Conservation (phyloP, 92 coral and sea anemone genomes). For the Epizoanthus fatuus region DNA sequence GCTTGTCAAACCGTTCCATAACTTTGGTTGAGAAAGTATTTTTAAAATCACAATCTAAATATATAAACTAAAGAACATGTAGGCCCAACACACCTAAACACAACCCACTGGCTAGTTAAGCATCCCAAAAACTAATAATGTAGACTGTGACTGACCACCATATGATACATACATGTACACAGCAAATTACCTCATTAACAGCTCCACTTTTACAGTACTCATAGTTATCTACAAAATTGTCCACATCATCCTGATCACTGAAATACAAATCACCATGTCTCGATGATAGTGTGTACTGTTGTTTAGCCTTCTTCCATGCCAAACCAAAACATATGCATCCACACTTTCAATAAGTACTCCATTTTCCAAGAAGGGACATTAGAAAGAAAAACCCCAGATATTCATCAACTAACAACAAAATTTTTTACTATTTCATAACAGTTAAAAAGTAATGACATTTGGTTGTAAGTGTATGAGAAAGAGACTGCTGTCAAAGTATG, state of each 20-base stretch:
- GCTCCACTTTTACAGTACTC: slow-evolving; percentile 54
- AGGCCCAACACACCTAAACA: no score
- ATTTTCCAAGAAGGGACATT: slow-evolving; percentile 21
- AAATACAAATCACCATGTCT: slow-evolving; percentile 65
- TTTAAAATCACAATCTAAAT: no score
- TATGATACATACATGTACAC: slow-evolving; percentile 34
- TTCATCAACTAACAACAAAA: not conserved
- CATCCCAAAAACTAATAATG: no score
- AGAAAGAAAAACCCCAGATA: not conserved
- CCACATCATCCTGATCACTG: slow-evolving; percentile 73
- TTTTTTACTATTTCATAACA: not conserved
- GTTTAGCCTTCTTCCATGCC: slow-evolving; percentile 65
- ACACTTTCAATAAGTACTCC: slow-evolving; percentile 64
- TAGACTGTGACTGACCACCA: no score
- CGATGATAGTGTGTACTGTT: slow-evolving; percentile 45
- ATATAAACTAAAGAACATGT: no score
- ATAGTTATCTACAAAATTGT: slow-evolving; percentile 66
- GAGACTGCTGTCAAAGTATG: no score
- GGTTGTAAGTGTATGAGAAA: not conserved
- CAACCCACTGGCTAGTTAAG: no score
- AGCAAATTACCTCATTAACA: slow-evolving; percentile 1
- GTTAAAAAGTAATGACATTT: slow-evolving; percentile 8
- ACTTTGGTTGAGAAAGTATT: no score
- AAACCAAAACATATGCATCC: slow-evolving; percentile 70
- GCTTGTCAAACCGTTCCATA: no score